Base-by-base conservation (phyloP, 1,140 invertebrate genomes). In the Gryon sp. region DNA sequence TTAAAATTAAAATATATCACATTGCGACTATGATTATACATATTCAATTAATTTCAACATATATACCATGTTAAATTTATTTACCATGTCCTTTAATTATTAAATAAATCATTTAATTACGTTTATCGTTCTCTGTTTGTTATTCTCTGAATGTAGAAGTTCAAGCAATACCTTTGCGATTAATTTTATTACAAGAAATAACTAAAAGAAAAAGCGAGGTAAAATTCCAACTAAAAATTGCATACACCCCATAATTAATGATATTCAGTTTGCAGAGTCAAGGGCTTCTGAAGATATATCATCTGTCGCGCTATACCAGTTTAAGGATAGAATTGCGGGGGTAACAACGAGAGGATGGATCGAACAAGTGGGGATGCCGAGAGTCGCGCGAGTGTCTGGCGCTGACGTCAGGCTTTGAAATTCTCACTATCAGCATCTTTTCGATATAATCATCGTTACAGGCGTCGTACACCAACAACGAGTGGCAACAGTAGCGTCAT, bases 401-500 rank as follows among this genome's bases (percentile, higher is more conserved):
- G 84, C 84, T 85, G 84, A 84, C 83, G 78, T 55, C 24, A 59
- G 34, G 76, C 72, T 83, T 84, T 82, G 65, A 80, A 80, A 84
- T 81, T 82, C 69, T 65, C 74, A 50, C 79, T 84, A 84, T 84
- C 83, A 84, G 83, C 80, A 82, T 80, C 77, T 78, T 82, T 76
- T 80, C 81, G 81, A 83, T 84, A 83, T 84, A 84, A 84, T 83
- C 84, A 79, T 63, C 72, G 76, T 79, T 84, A 82, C 80, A 83
- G 82, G 8, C 8, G 26, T 7, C 66, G 59, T 34, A 24, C 40
- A n/a, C 16, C 26, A 32, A 38, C 55, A n/a, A n/a, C n/a, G n/a
- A n/a, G n/a, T 41, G 24, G 66, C 53, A 77, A 77, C 74, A 65
- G 26, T 40, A 38, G 41, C 41, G 34, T 22, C 46, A 15, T 73